Percentiles rank a stretch among this genome's conserved stretches.
Conservation (phyloP, 2,113 vertebrate species). For the Procavia capensis region DNA sequence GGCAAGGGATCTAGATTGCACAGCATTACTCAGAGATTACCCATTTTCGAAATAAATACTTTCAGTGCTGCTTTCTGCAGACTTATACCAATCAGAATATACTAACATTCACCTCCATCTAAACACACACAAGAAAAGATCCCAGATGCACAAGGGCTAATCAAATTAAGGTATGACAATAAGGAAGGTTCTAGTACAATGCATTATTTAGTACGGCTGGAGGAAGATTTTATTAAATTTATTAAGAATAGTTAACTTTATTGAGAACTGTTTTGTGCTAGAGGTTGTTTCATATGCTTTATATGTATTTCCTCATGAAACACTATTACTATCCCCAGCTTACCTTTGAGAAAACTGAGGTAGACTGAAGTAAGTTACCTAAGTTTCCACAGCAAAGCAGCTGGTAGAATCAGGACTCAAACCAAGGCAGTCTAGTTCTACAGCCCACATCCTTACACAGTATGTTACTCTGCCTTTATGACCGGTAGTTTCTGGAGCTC, state of each 20-base stretch:
- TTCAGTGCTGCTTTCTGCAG: not conserved
- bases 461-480: not conserved
- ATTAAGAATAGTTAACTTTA: not conserved
- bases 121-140: not conserved
- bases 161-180: not conserved
- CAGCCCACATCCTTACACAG: not conserved
- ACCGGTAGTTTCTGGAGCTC: not conserved
- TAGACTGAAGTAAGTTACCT: not conserved
- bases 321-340: not conserved
- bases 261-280: not conserved
- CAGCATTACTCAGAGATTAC: not conserved
- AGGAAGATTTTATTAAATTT: not conserved
- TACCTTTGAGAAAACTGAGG: not conserved
- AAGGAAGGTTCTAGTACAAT: not conserved
- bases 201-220: not conserved
- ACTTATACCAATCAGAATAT: rapidly evolving
- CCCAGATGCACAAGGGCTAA: rapidly evolving
- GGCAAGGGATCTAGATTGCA: not conserved
- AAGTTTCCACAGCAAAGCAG: not conserved
- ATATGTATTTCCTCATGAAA: not conserved
- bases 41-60: not conserved
- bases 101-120: not conserved
- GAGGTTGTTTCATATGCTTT: not conserved
- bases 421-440: not conserved
- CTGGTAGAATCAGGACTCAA: not conserved